These are phyloP conservation scores for Anisognathus igniventris DNA, from an alignment of 2,797 vertebrate genomes.

Conservation along the genomic window DNA sequence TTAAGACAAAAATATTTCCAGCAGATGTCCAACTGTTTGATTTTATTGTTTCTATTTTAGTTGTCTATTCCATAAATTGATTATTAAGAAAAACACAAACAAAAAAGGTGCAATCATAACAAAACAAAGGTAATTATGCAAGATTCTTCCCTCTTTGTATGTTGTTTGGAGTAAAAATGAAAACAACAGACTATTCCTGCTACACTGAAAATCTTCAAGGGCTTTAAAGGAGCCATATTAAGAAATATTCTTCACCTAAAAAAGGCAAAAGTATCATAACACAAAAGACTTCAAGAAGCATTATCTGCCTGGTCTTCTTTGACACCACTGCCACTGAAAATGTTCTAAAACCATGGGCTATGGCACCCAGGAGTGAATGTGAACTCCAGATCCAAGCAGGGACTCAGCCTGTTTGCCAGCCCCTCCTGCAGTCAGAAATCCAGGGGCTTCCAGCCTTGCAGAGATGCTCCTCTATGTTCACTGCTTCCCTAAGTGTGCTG, in stretches of 20 bases:
- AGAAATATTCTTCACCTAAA: not conserved
- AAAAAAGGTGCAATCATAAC: not conserved
- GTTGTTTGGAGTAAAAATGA: not conserved
- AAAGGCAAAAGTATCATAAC: not conserved
- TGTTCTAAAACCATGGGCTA: not conserved
- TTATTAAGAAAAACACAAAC: not conserved
- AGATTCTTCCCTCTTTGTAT: not conserved
- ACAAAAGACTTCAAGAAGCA: not conserved
- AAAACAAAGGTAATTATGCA: not conserved
- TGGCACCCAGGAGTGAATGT: fast-evolving
- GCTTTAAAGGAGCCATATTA: not conserved
- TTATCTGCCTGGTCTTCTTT: not conserved
- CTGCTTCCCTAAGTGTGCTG: not conserved
- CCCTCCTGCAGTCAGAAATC: not conserved
- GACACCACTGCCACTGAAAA: not conserved
- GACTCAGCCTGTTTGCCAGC: not conserved
- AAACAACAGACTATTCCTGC: not conserved
- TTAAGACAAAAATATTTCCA: not conserved
- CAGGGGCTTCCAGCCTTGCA: not conserved
- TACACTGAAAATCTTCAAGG: not conserved
- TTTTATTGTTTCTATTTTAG: not conserved
- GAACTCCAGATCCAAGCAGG: not conserved
- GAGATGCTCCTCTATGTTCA: not conserved
- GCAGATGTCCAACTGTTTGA: not conserved
- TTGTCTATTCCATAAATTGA: not conserved